Percentiles rank a stretch among this genome's conserved stretches.
Evolutionary conservation across 1,140 invertebrate species (phyloP).

Genomic region (Zaprionus vittiger): DNA sequence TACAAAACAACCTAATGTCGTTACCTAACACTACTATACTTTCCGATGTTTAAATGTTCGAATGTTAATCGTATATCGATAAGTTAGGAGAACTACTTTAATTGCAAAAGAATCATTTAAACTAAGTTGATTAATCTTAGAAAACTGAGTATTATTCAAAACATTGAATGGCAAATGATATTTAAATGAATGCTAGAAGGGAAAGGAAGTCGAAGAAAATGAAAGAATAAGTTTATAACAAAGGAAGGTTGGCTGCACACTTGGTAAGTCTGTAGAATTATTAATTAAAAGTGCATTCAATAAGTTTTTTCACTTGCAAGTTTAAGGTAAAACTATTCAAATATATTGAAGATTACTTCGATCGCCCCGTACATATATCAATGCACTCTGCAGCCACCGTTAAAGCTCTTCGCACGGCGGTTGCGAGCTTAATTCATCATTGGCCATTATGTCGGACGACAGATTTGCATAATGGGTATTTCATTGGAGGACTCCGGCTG

Average conservation of each 20-base stretch:
- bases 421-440: slow-evolving; percentile 52
- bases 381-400: background rate
- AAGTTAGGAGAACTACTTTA: background rate
- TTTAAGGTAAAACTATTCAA: background rate
- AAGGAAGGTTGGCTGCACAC: background rate
- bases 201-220: background rate
- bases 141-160: background rate
- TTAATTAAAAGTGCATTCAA: background rate
- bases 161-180: background rate
- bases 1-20: background rate
- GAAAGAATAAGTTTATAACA: background rate
- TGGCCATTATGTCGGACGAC: slow-evolving; percentile 68
- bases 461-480: slow-evolving; percentile 80
- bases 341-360: background rate
- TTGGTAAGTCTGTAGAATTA: background rate
- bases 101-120: background rate
- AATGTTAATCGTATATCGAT: background rate
- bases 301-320: background rate
- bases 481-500: slow-evolving; percentile 54
- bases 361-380: background rate
- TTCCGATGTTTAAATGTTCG: background rate
- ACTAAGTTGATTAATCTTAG: background rate
- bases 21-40: background rate
- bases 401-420: background rate
- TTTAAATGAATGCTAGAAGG: background rate